Evolutionary conservation across 64 coral and sea anemone genomes (phyloP), one percentile per base, ranked within the genome.

Genomic region (Pocillopora verrucosa): DNA sequence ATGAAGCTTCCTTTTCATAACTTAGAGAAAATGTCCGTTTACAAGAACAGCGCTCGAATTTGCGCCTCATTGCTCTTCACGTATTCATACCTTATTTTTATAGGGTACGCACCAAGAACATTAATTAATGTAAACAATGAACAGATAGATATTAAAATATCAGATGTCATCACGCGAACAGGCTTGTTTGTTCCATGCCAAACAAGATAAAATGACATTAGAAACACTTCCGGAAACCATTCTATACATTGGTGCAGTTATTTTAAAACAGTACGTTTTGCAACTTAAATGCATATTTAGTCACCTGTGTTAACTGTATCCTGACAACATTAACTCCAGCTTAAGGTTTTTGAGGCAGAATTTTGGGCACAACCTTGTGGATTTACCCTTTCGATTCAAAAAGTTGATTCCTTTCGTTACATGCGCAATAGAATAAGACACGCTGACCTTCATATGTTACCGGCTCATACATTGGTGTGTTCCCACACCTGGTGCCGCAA

Each of bases 401-500:
- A 67, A 72, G 36, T 65, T 65, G 15, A 36, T 72, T 65, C 45
- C 45, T 57, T 17, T 83, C 19, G 1, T 16, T 45, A 72, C 41
- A 85, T 85, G 82, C 82, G 82, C 45, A 85, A 22, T 72, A 6
- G 30, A 0, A 4, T 12, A 6, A 6, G 1, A n/a, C 57, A 7
- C 20, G 65, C 82, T 85, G 82, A 72, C 65, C 82, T 72, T 26
- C 82, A 70, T 70, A 24, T n/a, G 67, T 24, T 11, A 16, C 82
- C 13, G 82, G 82, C 82, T 57, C 65, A 72, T 9, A 45, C 41
- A 51, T 51, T 51, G 41, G 41, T 51, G 41, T 51, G 41, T 3
- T 51, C 41, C 7, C 67, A 20, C 67, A 10, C n/a, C 67, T 24
- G 10, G 0, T 9, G n/a, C 19, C 20, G 67, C 22, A 70, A 70